Evolutionary conservation across 92 coral and sea anemone species (phyloP).

Genomic region (Actinernus sp.): DNA sequence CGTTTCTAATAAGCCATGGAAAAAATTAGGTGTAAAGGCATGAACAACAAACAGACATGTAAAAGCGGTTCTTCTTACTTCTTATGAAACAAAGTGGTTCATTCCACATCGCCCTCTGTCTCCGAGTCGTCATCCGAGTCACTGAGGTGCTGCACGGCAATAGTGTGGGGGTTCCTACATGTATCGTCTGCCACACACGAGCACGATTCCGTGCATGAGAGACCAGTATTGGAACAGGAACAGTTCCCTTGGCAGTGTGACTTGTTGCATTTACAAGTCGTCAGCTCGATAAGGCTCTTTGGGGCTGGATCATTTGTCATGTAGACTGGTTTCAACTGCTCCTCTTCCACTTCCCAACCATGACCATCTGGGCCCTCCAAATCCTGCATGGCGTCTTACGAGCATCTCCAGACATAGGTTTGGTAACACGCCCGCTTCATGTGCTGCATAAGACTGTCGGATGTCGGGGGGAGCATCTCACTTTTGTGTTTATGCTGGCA

Average conservation of each 20-base stretch:
- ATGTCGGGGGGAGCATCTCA: conserved; percentile 21
- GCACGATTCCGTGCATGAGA: conserved; percentile 24
- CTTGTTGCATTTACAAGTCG: too few relatives aligned
- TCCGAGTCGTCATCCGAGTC: too few relatives aligned
- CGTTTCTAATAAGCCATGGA: too few relatives aligned
- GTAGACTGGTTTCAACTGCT: background rate
- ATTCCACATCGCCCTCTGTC: too few relatives aligned
- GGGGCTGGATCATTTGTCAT: conserved; percentile 23
- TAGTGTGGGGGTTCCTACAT: conserved; percentile 6
- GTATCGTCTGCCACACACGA: conserved; percentile 7
- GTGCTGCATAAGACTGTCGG: conserved; percentile 25
- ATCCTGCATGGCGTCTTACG: background rate
- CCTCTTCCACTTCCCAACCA: conserved; percentile 7
- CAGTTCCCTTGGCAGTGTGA: too few relatives aligned
- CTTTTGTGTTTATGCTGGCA: too few relatives aligned
- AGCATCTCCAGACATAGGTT: conserved; percentile 1
- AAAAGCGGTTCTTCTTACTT: too few relatives aligned
- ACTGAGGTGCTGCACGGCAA: too few relatives aligned
- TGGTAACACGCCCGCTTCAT: conserved; percentile 11
- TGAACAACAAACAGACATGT: too few relatives aligned
- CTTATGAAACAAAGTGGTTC: too few relatives aligned
- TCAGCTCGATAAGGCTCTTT: too few relatives aligned
- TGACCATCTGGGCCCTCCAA: conserved; percentile 9
- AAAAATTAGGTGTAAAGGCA: too few relatives aligned
- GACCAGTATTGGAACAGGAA: conserved; percentile 17